Evolutionary conservation across 2,888 invertebrate genomes (phyloP).

Genomic region (Notodonta ziczac): DNA sequence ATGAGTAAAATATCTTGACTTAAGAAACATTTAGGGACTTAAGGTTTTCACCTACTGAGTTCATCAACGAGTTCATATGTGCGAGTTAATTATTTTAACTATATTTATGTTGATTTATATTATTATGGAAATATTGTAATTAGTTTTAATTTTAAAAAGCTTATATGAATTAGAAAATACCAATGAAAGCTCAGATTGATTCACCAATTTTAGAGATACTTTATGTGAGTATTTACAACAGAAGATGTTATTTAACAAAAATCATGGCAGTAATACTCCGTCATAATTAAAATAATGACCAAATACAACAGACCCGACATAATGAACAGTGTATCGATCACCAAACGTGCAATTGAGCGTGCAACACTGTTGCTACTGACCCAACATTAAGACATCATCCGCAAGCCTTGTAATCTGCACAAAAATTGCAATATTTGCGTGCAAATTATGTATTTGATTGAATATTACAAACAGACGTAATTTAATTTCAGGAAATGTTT

Average conservation of each 20-base stretch:
- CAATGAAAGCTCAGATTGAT: too few relatives aligned
- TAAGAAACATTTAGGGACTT: neutral
- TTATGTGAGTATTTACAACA: too few relatives aligned
- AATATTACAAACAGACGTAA: neutral
- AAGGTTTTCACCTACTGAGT: neutral
- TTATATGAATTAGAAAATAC: too few relatives aligned
- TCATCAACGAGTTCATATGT: too few relatives aligned
- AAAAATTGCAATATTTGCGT: conserved; percentile 1
- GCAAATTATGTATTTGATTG: neutral
- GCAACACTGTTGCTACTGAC: conserved; percentile 1
- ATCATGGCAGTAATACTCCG: too few relatives aligned
- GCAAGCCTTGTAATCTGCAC: neutral
- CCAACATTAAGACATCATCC: conserved; percentile 1
- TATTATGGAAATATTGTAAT: too few relatives aligned
- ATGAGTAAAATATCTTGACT: neutral
- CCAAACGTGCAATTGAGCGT: neutral
- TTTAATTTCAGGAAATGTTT: neutral
- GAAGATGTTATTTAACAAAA: too few relatives aligned
- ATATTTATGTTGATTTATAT: too few relatives aligned
- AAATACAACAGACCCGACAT: neutral
- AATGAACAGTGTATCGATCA: neutral
- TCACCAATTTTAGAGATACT: too few relatives aligned
- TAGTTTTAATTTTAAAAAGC: too few relatives aligned
- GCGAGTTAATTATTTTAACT: too few relatives aligned
- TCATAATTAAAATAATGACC: neutral